A percentile compares a stretch with the other conserved stretches of the same genome.
Conservation (phyloP, 1,140 invertebrate genomes). For the Drosophila punjabiensis region DNA sequence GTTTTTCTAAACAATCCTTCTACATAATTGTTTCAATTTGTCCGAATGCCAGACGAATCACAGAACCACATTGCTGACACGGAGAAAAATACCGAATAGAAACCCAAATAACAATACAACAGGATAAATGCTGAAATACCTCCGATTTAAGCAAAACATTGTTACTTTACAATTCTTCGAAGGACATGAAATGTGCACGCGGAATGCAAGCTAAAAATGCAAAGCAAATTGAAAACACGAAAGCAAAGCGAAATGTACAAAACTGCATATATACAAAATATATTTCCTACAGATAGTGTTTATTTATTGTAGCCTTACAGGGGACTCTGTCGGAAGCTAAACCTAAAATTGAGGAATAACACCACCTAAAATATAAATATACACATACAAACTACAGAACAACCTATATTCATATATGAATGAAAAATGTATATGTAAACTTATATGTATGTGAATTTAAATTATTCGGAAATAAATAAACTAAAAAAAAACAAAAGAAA, state of each 20-base stretch:
- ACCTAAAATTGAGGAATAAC: slow-evolving; percentile 26
- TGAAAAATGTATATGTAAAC: slow-evolving; percentile 47
- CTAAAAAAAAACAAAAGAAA: slow-evolving; percentile 6
- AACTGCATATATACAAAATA: slow-evolving; percentile 42
- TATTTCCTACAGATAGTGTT: slow-evolving; percentile 51
- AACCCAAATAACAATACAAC: slow-evolving; percentile 28
- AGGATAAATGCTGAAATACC: slow-evolving; percentile 71
- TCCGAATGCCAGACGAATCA: slow-evolving; percentile 17
- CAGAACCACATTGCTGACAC: slow-evolving; percentile 51
- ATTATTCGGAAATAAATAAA: slow-evolving; percentile 61
- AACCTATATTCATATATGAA: slow-evolving; percentile 50
- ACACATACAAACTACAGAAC: slow-evolving; percentile 45
- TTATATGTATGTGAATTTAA: slow-evolving; percentile 60
- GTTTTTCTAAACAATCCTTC: slow-evolving; percentile 44
- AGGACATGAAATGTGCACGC: slow-evolving; percentile 25
- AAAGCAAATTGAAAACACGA: not conserved
- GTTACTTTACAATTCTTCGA: slow-evolving; percentile 30
- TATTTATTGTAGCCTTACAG: slow-evolving; percentile 46
- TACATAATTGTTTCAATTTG: slow-evolving; percentile 39
- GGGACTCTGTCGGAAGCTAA: slow-evolving; percentile 32
- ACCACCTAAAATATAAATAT: slow-evolving; percentile 50
- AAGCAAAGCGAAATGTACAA: slow-evolving; percentile 47
- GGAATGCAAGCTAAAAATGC: slow-evolving; percentile 1
- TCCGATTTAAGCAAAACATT: slow-evolving; percentile 64
- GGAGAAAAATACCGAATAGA: slow-evolving; percentile 11